Conservation (phyloP, 2,113 vertebrate species). For the Pelecanus crispus region DNA sequence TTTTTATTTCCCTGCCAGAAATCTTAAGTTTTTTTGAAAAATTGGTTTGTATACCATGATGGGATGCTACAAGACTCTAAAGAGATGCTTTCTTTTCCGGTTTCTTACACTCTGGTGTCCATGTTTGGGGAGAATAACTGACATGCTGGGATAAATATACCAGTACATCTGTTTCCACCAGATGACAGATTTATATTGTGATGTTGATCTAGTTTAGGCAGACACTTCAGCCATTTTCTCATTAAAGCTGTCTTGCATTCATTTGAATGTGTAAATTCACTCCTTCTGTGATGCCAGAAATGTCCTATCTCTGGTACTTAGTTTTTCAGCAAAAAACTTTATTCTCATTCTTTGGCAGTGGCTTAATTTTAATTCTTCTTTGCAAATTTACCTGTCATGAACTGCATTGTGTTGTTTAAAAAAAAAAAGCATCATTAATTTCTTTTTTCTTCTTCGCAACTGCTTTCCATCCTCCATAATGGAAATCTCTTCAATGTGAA, state of each 20-base stretch:
- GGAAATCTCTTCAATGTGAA: not conserved
- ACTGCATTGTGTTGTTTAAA: not conserved
- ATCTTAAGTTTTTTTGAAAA: not conserved
- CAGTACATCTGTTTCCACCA: not conserved
- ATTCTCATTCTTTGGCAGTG: not conserved
- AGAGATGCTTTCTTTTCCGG: not conserved
- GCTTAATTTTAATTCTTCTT: not conserved
- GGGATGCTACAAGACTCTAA: not conserved
- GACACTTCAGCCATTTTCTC: not conserved
- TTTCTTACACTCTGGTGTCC: not conserved
- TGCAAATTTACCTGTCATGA: not conserved
- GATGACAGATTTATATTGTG: not conserved
- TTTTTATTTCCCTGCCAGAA: not conserved
- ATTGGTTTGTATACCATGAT: fast-evolving
- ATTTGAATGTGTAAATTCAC: not conserved
- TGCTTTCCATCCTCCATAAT: not conserved
- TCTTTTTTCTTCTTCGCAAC: not conserved
- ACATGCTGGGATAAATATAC: not conserved
- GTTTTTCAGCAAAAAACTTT: not conserved
- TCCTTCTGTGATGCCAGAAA: not conserved
- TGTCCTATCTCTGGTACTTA: not conserved
- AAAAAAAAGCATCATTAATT: not conserved
- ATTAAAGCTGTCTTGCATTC: not conserved
- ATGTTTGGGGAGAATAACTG: not conserved
- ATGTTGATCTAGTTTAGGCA: not conserved